Evolutionary conservation across 2,113 vertebrate species (phyloP), one percentile per base, ranked within the genome.

Genomic region (Diadophis punctatus): DNA sequence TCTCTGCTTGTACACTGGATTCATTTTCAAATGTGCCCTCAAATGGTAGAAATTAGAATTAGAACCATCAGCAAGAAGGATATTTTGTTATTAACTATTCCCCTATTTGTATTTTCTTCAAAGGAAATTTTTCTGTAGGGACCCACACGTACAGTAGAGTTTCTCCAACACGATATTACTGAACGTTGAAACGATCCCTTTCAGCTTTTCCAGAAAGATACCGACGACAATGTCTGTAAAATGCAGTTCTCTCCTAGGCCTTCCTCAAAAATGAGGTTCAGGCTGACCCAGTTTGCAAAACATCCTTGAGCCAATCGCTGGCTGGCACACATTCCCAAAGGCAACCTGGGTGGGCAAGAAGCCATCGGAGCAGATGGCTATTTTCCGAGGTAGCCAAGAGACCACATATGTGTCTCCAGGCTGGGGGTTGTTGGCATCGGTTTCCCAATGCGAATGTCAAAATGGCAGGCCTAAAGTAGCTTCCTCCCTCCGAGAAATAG

Each of bases 351-450:
- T 95, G 97, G 98, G 98, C 97, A 95, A 0, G 60, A 90, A 97
- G 98, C 98, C 98, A 98, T 95, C 49, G 0, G 94, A 98, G 97
- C 98, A 98, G 98, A 98, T 97, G 98, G 97, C 96, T 93, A 90
- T 96, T 97, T 97, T 97, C 96, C 96, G 96, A 97, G 97, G 97
- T 97, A 97, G 97, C 97, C 97, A 95, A 89, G 96, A 97, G 97
- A 96, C 97, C 97, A 96, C 96, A 97, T 97, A 96, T 97, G 97
- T 96, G 97, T 96, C 97, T 96, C 93, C 92, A 93, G 96, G 92
- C 96, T 97, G 97, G 98, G 97, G 97, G 97, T 97, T 97, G 97
- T 96, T 96, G 96, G 97, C 96, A 96, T 96, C 96, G 94, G 94
- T 97, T 97, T 95, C 97, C 97, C 93, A 74, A 94, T 84, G 96